A percentile compares a stretch with the other conserved stretches of the same genome.
These are phyloP conservation scores for Lydus trimaculatus DNA, from an alignment of 2,888 invertebrate genomes.

Conservation along the genomic window DNA sequence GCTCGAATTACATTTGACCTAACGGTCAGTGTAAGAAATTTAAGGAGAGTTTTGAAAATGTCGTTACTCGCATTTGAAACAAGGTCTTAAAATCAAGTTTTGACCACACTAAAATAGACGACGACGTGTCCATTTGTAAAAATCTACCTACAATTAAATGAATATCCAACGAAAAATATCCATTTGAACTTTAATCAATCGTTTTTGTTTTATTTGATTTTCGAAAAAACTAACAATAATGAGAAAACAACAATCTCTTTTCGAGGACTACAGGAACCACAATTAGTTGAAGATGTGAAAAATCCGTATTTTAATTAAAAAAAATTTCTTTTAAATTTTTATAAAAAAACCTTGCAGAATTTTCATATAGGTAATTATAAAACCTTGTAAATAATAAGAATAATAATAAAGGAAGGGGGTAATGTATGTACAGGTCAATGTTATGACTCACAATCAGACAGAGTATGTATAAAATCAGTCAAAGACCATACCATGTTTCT, in stretches of 20 bases:
- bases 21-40: no score
- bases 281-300: not conserved
- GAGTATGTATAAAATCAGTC: no score
- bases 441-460: not conserved
- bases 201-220: not conserved
- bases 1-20: no score
- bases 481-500: not conserved
- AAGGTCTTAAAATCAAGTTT: no score
- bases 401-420: not conserved
- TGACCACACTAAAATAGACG: not conserved
- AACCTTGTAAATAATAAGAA: not conserved
- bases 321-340: not conserved
- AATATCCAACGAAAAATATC: not conserved
- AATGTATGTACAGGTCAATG: not conserved
- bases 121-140: not conserved
- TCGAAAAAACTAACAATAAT: not conserved
- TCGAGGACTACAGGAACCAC: conserved; percentile 5
- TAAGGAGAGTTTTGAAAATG: no score
- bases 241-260: conserved; percentile 1
- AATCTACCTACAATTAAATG: no score
- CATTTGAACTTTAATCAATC: not conserved
- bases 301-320: not conserved
- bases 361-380: not conserved
- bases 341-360: not conserved
- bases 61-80: no score